Evolutionary conservation across 1,140 invertebrate species (phyloP), one percentile per base, ranked within the genome.

Genomic region (Aphis gossypii): DNA sequence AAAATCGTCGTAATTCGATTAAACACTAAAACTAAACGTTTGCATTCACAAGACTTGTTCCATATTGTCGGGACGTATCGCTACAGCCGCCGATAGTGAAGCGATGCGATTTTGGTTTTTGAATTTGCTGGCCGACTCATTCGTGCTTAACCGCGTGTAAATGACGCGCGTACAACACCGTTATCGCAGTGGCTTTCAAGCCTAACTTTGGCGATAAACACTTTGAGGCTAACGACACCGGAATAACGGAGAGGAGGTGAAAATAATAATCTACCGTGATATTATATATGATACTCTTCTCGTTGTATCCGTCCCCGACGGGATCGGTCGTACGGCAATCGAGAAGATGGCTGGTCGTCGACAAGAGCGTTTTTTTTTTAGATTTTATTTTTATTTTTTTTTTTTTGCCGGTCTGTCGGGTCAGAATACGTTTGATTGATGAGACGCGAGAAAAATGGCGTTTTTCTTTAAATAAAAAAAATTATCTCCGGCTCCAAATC

Each of bases 401-500:
- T 35, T 48, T 92, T 82, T 92, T 82, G 60, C 56, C 90, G 90
- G 30, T 46, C 60, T n/a, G 90, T 35, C 90, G 46, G 44, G 41
- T 92, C 68, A 25, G 68, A 51, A 18, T 7, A 41, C 1, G 30
- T 83, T 92, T 92, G 90, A 92, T 92, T 92, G 90, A 92, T 92
- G 90, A 83, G 68, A 44, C 68, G 56, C 9, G 1, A 92, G 44
- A 46, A 92, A 92, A 83, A 92, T 92, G 44, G 90, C 44, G 25
- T 82, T 92, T 92, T 92, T 20, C 68, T 83, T 83, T 83, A 23
- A 30, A 68, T 68, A 68, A 68, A 90, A 86, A 89, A 90, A 92
- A 92, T 83, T n/a, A 83, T 83, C 90, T 25, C 9, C 90, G 46
- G n/a, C n/a, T 48, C 38, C 48, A 6, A 48, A 83, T 83, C 44